Evolutionary conservation across 2,113 vertebrate species (phyloP).

Genomic region (Oreotrochilus melanogaster): DNA sequence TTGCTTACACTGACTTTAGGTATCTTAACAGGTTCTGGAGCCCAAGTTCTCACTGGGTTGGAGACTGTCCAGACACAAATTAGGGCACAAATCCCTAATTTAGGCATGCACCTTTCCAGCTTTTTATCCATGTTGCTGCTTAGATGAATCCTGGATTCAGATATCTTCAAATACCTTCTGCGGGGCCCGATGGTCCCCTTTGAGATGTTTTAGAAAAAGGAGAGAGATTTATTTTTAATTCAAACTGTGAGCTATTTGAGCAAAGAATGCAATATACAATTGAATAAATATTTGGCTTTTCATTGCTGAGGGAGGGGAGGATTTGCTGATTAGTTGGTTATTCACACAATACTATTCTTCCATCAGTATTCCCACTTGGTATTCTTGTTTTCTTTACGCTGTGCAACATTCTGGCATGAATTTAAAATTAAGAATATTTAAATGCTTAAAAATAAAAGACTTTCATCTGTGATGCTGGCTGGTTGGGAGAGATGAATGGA

Average conservation of each 20-base stretch:
- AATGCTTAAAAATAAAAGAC: background rate
- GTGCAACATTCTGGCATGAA: background rate
- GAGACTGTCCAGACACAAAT: background rate
- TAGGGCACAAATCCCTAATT: background rate
- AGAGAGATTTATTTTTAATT: background rate
- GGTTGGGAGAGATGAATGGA: background rate
- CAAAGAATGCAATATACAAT: slow-evolving; percentile 47
- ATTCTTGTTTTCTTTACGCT: slow-evolving; percentile 24
- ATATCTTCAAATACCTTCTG: background rate
- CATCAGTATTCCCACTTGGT: slow-evolving; percentile 35
- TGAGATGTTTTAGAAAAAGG: background rate
- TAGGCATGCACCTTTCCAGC: background rate
- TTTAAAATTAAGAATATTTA: background rate
- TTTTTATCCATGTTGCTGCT: background rate
- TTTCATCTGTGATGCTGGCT: background rate
- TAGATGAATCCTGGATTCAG: background rate
- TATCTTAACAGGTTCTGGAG: background rate
- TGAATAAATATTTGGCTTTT: slow-evolving; percentile 60
- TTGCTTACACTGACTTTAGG: background rate
- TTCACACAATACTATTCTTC: background rate
- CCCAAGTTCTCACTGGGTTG: background rate
- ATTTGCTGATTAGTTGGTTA: slow-evolving; percentile 27
- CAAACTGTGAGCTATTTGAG: slow-evolving; percentile 12
- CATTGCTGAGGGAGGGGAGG: slow-evolving; percentile 20
- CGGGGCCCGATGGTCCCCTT: background rate